These are phyloP conservation scores for Endomychus coccineus DNA, from an alignment of 2,888 invertebrate genomes.

Conservation along the genomic window DNA sequence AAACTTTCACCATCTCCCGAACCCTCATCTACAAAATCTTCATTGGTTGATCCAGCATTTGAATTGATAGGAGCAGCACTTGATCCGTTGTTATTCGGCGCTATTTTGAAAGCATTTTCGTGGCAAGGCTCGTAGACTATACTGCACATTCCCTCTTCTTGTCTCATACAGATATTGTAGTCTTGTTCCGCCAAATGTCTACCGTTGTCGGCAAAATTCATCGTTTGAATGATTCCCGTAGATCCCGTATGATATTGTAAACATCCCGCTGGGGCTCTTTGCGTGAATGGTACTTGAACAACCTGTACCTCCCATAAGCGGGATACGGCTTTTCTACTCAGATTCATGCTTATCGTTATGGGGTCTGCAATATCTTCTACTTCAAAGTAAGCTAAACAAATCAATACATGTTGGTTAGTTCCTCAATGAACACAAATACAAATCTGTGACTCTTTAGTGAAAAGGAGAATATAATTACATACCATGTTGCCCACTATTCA, in stretches of 20 bases:
- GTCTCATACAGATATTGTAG: slow-evolving; percentile 68
- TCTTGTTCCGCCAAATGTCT: slow-evolving; percentile 72
- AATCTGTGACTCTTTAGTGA: too few species aligned
- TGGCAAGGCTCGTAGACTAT: slow-evolving; percentile 72
- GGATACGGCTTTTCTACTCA: slow-evolving; percentile 57
- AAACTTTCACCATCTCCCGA: slow-evolving; percentile 38
- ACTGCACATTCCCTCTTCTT: slow-evolving; percentile 63
- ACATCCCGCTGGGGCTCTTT: slow-evolving; percentile 70
- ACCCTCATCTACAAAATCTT: slow-evolving; percentile 24
- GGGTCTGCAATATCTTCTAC: slow-evolving; percentile 52
- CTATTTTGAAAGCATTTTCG: slow-evolving; percentile 68
- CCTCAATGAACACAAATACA: too few species aligned
- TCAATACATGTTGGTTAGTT: too few species aligned
- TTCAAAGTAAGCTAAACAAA: slow-evolving; percentile 61
- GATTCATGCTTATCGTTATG: slow-evolving; percentile 47
- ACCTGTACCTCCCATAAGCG: slow-evolving; percentile 74
- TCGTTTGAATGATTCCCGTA: slow-evolving; percentile 59
- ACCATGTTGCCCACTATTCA: slow-evolving; percentile 81
- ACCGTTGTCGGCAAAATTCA: slow-evolving; percentile 77
- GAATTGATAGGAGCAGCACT: too few species aligned
- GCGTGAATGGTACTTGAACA: slow-evolving; percentile 67
- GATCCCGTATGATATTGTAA: slow-evolving; percentile 61
- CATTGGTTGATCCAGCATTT: slow-evolving; percentile 11
- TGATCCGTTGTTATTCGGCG: slow-evolving; percentile 40
- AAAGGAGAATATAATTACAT: too few species aligned